Evolutionary conservation across 1,140 invertebrate genomes (phyloP), one percentile per base, ranked within the genome.

Genomic region (Ditylenchus dipsaci): DNA sequence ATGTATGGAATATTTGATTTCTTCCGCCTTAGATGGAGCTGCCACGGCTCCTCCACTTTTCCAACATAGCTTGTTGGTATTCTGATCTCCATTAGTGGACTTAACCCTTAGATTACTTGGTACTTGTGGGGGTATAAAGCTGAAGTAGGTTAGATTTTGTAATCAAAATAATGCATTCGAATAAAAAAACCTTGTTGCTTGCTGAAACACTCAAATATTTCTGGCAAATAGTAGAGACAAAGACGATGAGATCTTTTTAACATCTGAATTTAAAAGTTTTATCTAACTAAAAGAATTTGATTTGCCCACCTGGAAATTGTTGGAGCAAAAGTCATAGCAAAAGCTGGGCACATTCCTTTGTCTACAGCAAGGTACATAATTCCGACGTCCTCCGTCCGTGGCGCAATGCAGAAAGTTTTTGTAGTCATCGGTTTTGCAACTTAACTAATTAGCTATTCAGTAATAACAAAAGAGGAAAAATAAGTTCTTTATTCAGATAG

Each of bases 241-340:
- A 75, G 49, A 21, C 74, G 75, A 74, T 75, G 74, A 13, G 76
- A 75, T 47, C 62, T 29, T 63, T 78, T 78, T 30, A 75, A 47
- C 76, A 78, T 75, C 70, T 75, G 49, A 49, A 73, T 56, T n/a
- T 17, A 47, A 47, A 47, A 68, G 19, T 38, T 38, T 7, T 1
- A 23, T 66, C 30, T 30, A 63, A 58, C 23, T 42, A 42, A 38
- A 42, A 9, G 1, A 47, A 63, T 15, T 43, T 56, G 53, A 63
- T 47, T 63, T 63, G 13, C 13, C 33, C 53, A 76, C 72, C 53
- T 53, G 68, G 59, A 75, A 75, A 29, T 68, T 69, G 38, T 64
- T 66, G 42, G 69, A 68, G 56, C 74, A 75, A 49, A 75, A 75
- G 63, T 75, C 74, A 49, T 56, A 78, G 62, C 74, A 75, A 33